Base-by-base conservation (phyloP, 2,113 vertebrate genomes). In the Pelvicachromis taeniatus region DNA sequence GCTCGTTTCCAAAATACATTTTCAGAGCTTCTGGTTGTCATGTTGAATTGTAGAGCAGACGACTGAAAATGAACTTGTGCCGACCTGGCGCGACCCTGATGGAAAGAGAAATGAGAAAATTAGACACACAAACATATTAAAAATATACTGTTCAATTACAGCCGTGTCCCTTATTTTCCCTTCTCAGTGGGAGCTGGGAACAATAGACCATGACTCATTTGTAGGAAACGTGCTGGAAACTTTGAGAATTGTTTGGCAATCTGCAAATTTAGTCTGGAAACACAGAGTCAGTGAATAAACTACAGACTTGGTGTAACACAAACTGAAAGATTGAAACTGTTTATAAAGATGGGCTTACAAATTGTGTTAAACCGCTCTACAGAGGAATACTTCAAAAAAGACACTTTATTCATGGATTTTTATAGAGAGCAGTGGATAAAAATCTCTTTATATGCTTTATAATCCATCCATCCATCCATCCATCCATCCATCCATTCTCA, bases 191-290 rank as follows among this genome's bases (percentile, higher is more conserved):
- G 33, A 87, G 61, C 42, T 54, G 9, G 65, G 53, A 42, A 35
- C 75, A 82, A 52, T 17, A 54, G 84, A 35, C 65, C 79, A 13
- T 91, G 86, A 89, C 75, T 92, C 87, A 93, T 82, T 90, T 54
- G 19, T 29, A 42, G 54, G 55, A 83, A 87, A 84, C 42, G 6
- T 19, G 31, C 33, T 89, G 85, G 90, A 90, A 87, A 84, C 42
- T 85, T 38, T 91, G 81, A 91, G 84, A 56, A 33, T 80, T 89
- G 78, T 83, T 82, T 38, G 53, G 81, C 63, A 5, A 45, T 59
- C 42, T 61, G 61, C 10, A 31, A 9, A 77, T 61, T 10, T 17
- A 19, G 31, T 17, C 4, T 19, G 54, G 84, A 88, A 84, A 87
- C 38, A 73, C n/a, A 45, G 21, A 35, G 35, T 82, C 48, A 61